Conservation (phyloP, 1,140 invertebrate species). For the Medauroidea extradentata region DNA sequence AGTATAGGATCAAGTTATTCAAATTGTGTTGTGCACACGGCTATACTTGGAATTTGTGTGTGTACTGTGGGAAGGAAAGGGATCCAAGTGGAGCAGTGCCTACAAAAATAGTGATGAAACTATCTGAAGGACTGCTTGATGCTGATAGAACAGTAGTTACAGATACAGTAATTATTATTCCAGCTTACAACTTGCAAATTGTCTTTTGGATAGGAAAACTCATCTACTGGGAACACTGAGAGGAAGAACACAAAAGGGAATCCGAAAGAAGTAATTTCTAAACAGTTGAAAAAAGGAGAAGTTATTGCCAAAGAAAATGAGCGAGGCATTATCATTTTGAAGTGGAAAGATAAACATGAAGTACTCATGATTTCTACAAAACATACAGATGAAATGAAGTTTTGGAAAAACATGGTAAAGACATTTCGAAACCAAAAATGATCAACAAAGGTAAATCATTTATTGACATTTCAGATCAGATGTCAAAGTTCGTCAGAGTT, state of each 20-base stretch:
- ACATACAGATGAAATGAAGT: constrained; percentile 21
- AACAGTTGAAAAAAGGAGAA: constrained; percentile 13
- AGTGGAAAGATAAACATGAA: constrained; percentile 29
- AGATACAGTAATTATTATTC: constrained; percentile 27
- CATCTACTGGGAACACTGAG: constrained; percentile 26
- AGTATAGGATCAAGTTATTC: constrained; percentile 42
- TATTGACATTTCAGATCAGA: constrained; percentile 40
- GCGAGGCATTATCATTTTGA: constrained; percentile 21
- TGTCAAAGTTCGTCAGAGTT: constrained; percentile 31
- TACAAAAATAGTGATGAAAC: constrained; percentile 23
- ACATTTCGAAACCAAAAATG: constrained; percentile 32
- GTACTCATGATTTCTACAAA: constrained; percentile 27
- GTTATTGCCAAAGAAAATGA: constrained; percentile 10
- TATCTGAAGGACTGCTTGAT: constrained; percentile 24
- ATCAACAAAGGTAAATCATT: constrained; percentile 37
- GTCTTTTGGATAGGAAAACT: constrained; percentile 30
- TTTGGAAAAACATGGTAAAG: constrained; percentile 23
- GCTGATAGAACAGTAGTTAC: constrained; percentile 23
- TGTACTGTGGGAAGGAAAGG: constrained; percentile 35
- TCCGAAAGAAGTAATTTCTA: constrained; percentile 23
- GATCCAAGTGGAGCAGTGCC: constrained; percentile 10
- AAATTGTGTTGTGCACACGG: constrained; percentile 37
- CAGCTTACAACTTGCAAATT: constrained; percentile 21
- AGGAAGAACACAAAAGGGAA: constrained; percentile 29
- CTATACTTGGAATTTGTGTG: constrained; percentile 36